A percentile compares a stretch with the other conserved stretches of the same genome.
These are phyloP conservation scores for Junonia oenone DNA, from an alignment of 2,888 invertebrate genomes.

Conservation along the genomic window DNA sequence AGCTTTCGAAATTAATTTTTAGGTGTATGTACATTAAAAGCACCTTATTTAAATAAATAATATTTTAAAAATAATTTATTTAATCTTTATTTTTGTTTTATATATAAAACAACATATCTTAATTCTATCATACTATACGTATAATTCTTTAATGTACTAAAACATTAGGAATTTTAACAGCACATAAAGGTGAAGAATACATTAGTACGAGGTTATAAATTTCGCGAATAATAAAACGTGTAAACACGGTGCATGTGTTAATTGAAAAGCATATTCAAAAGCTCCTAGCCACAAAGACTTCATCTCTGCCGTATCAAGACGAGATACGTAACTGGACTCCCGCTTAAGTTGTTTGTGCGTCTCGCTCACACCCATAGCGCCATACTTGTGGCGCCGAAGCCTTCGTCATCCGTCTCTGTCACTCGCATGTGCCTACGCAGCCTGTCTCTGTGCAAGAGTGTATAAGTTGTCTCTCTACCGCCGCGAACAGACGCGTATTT, in stretches of 20 bases:
- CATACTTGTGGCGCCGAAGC: slow-evolving; percentile 55
- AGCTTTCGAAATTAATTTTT: too few relatives aligned
- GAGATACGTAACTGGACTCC: slow-evolving; percentile 71
- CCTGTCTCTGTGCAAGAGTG: slow-evolving; percentile 57
- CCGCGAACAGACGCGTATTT: slow-evolving; percentile 50
- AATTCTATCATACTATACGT: too few relatives aligned
- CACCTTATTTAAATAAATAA: too few relatives aligned
- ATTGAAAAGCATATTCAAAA: slow-evolving; percentile 35
- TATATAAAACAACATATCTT: too few relatives aligned
- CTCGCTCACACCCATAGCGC: slow-evolving; percentile 48
- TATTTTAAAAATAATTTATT: too few relatives aligned
- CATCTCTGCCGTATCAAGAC: slow-evolving; percentile 55
- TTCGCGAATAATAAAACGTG: slow-evolving; percentile 16
- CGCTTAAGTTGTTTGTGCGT: slow-evolving; percentile 57
- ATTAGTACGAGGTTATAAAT: slow-evolving; percentile 9
- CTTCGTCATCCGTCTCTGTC: slow-evolving; percentile 60
- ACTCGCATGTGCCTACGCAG: slow-evolving; percentile 52
- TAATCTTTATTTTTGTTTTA: too few relatives aligned
- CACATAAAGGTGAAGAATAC: neutral
- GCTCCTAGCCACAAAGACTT: slow-evolving; percentile 53
- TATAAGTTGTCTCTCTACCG: slow-evolving; percentile 60
- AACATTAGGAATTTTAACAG: neutral
- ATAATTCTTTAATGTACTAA: too few relatives aligned
- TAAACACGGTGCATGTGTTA: slow-evolving; percentile 18
- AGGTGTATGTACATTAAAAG: too few relatives aligned